A percentile compares a stretch with the other conserved stretches of the same genome.
These are phyloP conservation scores for Trichonephila clavipes DNA, from an alignment of 1,140 invertebrate genomes.

Conservation along the genomic window DNA sequence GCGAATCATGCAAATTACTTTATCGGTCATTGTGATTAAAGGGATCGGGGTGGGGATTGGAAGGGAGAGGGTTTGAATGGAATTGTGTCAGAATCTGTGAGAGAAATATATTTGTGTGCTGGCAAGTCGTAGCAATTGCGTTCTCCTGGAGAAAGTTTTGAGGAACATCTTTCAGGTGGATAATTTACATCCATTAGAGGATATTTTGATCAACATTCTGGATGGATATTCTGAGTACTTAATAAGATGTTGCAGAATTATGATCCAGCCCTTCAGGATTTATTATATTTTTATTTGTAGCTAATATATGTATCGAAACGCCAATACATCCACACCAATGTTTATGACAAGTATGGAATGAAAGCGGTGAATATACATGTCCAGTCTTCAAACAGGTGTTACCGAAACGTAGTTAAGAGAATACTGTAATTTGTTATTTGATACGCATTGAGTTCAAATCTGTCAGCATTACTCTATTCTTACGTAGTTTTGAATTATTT, in stretches of 20 bases:
- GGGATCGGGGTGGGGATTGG: constrained; percentile 35
- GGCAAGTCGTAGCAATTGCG: constrained; percentile 6
- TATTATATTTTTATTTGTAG: too few relatives aligned
- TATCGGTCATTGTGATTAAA: constrained; percentile 73
- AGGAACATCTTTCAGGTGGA: constrained; percentile 20
- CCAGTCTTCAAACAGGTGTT: too few relatives aligned
- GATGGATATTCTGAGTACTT: neutral
- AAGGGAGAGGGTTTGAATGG: constrained; percentile 9
- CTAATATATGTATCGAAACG: too few relatives aligned
- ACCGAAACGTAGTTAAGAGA: too few relatives aligned
- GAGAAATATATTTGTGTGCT: constrained; percentile 46
- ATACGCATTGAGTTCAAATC: too few relatives aligned
- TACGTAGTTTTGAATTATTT: too few relatives aligned
- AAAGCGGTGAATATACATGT: too few relatives aligned
- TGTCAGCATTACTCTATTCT: too few relatives aligned
- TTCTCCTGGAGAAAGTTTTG: neutral
- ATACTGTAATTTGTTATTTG: too few relatives aligned
- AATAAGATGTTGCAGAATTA: constrained; percentile 8
- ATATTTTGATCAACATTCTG: neutral
- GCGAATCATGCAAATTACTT: constrained; percentile 75
- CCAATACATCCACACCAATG: too few relatives aligned
- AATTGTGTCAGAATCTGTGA: constrained; percentile 46
- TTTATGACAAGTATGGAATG: too few relatives aligned
- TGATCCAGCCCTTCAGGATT: neutral
- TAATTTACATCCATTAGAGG: constrained; percentile 31